A percentile compares a stretch with the other conserved stretches of the same genome.
Conservation (phyloP, 2,797 vertebrate species). For the Hozukius guyotensis region DNA sequence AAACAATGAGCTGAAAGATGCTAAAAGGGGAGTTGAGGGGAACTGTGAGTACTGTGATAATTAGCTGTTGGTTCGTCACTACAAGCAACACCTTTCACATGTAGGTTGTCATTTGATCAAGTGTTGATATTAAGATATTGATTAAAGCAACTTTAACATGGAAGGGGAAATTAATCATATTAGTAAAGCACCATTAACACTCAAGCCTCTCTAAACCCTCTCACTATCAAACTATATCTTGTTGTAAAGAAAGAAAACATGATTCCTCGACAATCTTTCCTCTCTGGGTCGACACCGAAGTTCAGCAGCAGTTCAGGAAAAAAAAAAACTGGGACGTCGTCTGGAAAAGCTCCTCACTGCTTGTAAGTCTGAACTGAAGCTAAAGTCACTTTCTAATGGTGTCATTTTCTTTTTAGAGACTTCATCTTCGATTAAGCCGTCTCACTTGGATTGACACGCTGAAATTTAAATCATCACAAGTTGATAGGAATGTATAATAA, state of each 20-base stretch:
- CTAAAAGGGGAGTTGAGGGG: too few relatives aligned
- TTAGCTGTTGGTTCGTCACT: too few relatives aligned
- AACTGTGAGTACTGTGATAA: too few relatives aligned
- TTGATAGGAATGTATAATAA: conserved; percentile 55
- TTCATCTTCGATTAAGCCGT: conserved; percentile 53
- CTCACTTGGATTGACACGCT: conserved; percentile 50
- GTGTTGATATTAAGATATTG: not conserved
- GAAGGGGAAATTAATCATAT: too few relatives aligned
- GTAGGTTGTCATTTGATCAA: not conserved
- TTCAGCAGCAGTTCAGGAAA: conserved; percentile 23
- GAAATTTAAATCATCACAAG: conserved; percentile 50
- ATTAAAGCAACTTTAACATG: not conserved
- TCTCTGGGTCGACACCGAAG: not conserved
- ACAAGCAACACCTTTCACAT: not conserved
- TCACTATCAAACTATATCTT: not conserved
- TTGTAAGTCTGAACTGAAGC: conserved; percentile 4
- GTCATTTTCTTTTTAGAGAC: conserved; percentile 25
- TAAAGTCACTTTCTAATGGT: conserved; percentile 35
- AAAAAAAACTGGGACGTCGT: not conserved
- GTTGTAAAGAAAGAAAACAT: not conserved
- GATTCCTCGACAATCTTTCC: not conserved
- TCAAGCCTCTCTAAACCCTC: not conserved
- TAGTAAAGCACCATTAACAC: not conserved
- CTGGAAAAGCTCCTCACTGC: not conserved
- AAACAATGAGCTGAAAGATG: not conserved